These are phyloP conservation scores for Drosophila tanythrix DNA, from an alignment of 2,888 invertebrate genomes.

Conservation along the genomic window DNA sequence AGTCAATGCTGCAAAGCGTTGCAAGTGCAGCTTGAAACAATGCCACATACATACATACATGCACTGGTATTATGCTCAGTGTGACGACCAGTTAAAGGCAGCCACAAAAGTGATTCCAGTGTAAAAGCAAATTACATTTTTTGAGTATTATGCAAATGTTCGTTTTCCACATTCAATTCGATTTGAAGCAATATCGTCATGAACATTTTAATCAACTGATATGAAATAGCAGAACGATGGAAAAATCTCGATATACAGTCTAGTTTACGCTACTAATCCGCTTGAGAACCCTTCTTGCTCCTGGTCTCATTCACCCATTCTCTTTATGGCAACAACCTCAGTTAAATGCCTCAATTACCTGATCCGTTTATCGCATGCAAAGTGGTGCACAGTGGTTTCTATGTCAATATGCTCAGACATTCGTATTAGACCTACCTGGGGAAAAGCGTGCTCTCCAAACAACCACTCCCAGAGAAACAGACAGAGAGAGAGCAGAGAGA, in stretches of 20 bases:
- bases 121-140: slow-evolving; percentile 17
- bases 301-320: not conserved
- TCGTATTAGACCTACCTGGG: slow-evolving; percentile 32
- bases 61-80: slow-evolving; percentile 20
- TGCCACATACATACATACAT: slow-evolving; percentile 26
- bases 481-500: not conserved
- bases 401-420: slow-evolving; percentile 50
- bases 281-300: slow-evolving; percentile 7
- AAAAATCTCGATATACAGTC: slow-evolving; percentile 21
- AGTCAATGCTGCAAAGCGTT: slow-evolving; percentile 57
- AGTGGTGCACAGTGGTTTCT: slow-evolving; percentile 25
- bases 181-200: not conserved
- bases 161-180: not conserved
- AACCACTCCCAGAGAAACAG: slow-evolving; percentile 2
- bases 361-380: slow-evolving; percentile 44
- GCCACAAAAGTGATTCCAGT: slow-evolving; percentile 57
- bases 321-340: not conserved
- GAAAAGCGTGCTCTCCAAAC: slow-evolving; percentile 14
- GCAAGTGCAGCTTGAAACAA: slow-evolving; percentile 54
- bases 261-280: slow-evolving; percentile 43
- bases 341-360: slow-evolving; percentile 61
- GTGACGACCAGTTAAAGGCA: slow-evolving; percentile 34
- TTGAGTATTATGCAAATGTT: slow-evolving; percentile 38
- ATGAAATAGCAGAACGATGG: not conserved
- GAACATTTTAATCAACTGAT: slow-evolving; percentile 33